These are phyloP conservation scores for Platycheirus albimanus DNA, from an alignment of 2,888 invertebrate genomes.

Conservation along the genomic window DNA sequence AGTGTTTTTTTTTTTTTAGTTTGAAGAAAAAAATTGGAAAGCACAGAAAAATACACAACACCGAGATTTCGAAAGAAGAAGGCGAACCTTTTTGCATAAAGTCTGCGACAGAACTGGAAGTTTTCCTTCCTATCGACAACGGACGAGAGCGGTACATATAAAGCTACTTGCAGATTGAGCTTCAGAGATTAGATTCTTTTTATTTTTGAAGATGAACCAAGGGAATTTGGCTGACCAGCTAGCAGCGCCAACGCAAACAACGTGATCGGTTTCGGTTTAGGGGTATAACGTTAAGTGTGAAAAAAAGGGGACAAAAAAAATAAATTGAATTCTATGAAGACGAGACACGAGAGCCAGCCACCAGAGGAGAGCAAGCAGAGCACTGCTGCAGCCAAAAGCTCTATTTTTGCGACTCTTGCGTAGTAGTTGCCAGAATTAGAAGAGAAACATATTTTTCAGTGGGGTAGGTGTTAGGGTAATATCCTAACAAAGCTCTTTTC, in stretches of 20 bases:
- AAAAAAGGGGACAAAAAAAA: slow-evolving; percentile 43
- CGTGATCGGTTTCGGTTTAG: slow-evolving; percentile 57
- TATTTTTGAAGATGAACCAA: slow-evolving; percentile 16
- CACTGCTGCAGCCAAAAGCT: slow-evolving; percentile 59
- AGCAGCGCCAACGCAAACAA: slow-evolving; percentile 39
- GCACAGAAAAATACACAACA: slow-evolving; percentile 68
- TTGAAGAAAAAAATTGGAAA: slow-evolving; percentile 57
- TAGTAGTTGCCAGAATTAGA: slow-evolving; percentile 38
- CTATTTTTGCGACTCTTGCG: slow-evolving; percentile 55
- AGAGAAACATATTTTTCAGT: slow-evolving; percentile 59
- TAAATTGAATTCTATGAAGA: slow-evolving; percentile 30
- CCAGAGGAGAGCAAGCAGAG: neutral
- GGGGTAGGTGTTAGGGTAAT: slow-evolving; percentile 62
- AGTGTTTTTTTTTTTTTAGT: slow-evolving; percentile 35
- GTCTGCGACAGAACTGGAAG: slow-evolving; percentile 81
- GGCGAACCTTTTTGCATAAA: slow-evolving; percentile 81
- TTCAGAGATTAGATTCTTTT: slow-evolving; percentile 60
- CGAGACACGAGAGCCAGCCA: slow-evolving; percentile 17
- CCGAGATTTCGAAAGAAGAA: slow-evolving; percentile 62
- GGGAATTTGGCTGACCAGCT: slow-evolving; percentile 59
- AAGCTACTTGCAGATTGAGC: slow-evolving; percentile 65
- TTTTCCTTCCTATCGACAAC: slow-evolving; percentile 65
- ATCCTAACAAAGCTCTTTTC: slow-evolving; percentile 60
- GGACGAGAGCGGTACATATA: slow-evolving; percentile 60
- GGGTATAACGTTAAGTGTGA: slow-evolving; percentile 45